Base-by-base conservation (phyloP, 2,888 invertebrate genomes). In the Noctua fimbriata region DNA sequence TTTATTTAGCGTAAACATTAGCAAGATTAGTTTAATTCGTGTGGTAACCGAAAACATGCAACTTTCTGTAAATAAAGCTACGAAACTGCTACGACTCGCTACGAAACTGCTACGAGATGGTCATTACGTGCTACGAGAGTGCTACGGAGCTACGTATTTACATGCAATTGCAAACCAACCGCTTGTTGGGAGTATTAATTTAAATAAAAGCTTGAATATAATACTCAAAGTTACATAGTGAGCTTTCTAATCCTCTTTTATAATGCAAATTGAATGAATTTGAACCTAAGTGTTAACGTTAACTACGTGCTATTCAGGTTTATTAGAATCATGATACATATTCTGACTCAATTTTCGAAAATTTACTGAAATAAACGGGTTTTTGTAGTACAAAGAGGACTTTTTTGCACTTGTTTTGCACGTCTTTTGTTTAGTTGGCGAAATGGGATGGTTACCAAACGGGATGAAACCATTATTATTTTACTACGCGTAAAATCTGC, bases 51-150 rank as follows among this genome's bases (percentile, higher is more conserved):
- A 81, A 78, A 87, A 81, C 78, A 84, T 87, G 74, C 78, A 78
- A 78, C 75, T 82, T 77, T 79, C 76, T 86, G 86, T 87, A 74
- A 76, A 85, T 78, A 83, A 65, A 73, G 73, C 83, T 85, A 85
- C 72, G 69, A 79, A 67, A 81, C 52, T 75, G 65, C 82, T 80
- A 81, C 81, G 41, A 58, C 52, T 69, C 24, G 69, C 82, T 84
- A 86, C 87, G 82, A 81, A 72, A 81, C 66, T 69, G 76, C 79
- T 89, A 87, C 87, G 79, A 79, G 77, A 83, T 76, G 65, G 71
- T 77, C 78, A 83, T 85, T 87, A 87, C 67, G 78, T 77, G 76
- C 87, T 89, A 87, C 87, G 83, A 76, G 69, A 66, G 66, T 76
- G 75, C 87, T 87, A 84, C 89, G 66, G 16, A 24, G 65, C 79